Conservation (phyloP, 2,888 invertebrate genomes). For the Toxonevra muliebris region DNA sequence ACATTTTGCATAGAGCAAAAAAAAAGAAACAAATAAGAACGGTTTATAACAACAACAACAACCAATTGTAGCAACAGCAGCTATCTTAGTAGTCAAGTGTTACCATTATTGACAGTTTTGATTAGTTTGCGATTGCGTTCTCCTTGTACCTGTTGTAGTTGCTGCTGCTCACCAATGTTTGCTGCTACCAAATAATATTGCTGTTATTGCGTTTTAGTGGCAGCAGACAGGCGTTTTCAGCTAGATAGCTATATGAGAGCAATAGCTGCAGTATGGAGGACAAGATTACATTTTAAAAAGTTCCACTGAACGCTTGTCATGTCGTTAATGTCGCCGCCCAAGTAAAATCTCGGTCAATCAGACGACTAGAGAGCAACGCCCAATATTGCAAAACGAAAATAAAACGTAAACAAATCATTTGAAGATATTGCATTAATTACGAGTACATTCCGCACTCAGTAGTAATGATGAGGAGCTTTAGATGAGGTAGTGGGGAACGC, state of each 20-base stretch:
- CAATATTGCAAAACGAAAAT: neutral
- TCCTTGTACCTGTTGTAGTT: neutral
- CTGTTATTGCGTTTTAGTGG: neutral
- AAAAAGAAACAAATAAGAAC: no score
- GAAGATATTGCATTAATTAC: no score
- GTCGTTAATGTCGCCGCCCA: neutral
- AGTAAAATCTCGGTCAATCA: conserved; percentile 7
- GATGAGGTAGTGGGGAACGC: no score
- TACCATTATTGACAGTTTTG: neutral
- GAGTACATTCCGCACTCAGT: no score
- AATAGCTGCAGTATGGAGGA: neutral
- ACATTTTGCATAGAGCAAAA: conserved; percentile 13
- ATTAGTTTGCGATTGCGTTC: neutral
- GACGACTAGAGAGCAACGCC: neutral
- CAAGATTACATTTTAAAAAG: neutral
- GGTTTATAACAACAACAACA: neutral
- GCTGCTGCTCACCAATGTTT: neutral
- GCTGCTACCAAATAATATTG: no score
- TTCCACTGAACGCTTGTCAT: neutral
- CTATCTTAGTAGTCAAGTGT: neutral
- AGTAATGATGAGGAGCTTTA: no score
- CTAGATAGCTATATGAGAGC: neutral
- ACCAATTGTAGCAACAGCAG: conserved; percentile 38
- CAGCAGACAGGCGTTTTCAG: neutral
- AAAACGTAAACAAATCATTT: neutral